Conservation (phyloP, 2,113 vertebrate species). For the Bufo gargarizans region DNA sequence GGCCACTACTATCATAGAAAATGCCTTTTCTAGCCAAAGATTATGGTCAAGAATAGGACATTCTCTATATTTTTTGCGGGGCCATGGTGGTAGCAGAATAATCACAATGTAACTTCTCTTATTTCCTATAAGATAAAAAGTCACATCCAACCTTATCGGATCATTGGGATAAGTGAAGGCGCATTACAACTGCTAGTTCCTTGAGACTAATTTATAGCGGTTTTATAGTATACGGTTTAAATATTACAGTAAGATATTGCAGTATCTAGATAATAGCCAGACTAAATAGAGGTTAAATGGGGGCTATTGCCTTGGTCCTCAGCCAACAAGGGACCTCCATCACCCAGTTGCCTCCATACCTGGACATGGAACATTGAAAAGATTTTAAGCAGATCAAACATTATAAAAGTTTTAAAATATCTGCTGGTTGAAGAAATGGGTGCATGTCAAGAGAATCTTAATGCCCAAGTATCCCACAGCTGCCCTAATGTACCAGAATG, state of each 20-base stretch:
- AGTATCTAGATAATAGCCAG: too few relatives aligned
- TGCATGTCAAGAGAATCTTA: too few relatives aligned
- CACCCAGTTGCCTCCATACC: background rate
- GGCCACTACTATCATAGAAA: too few relatives aligned
- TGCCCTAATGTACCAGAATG: too few relatives aligned
- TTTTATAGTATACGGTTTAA: background rate
- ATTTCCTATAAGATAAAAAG: background rate
- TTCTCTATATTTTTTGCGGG: too few relatives aligned
- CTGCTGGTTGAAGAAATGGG: background rate
- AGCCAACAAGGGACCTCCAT: background rate
- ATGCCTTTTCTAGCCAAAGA: too few relatives aligned
- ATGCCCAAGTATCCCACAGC: too few relatives aligned
- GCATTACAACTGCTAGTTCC: background rate
- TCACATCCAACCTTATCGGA: background rate
- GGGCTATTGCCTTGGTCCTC: too few relatives aligned
- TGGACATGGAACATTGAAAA: background rate
- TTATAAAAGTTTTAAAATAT: background rate
- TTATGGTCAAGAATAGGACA: too few relatives aligned
- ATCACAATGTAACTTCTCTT: background rate
- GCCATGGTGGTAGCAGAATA: background rate
- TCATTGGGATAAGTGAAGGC: background rate
- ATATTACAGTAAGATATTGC: background rate
- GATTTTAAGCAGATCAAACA: background rate
- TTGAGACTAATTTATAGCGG: background rate
- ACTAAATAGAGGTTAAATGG: too few relatives aligned